Conservation (phyloP, 2,797 vertebrate species). For the Tachyglossus aculeatus region DNA sequence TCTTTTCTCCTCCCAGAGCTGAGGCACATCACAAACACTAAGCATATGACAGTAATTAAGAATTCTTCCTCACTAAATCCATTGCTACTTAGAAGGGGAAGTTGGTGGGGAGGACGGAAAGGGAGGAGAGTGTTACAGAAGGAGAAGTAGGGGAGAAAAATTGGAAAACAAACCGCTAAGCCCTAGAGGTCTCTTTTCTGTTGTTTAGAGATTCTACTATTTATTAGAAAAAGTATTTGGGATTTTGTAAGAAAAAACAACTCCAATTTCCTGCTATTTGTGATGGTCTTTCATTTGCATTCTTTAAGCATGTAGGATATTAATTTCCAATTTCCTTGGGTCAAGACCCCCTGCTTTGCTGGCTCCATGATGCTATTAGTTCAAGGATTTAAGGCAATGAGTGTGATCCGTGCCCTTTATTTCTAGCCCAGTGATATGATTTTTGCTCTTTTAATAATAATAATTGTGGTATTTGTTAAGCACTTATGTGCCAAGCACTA, state of each 20-base stretch:
- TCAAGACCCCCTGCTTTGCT: not conserved
- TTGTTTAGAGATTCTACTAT: slow-evolving; percentile 16
- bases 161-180: slow-evolving; percentile 30
- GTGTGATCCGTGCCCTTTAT: not conserved
- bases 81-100: slow-evolving; percentile 3
- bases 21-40: not conserved
- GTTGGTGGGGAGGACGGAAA: not conserved
- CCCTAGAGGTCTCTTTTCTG: slow-evolving; percentile 12
- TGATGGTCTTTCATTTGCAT: slow-evolving; percentile 29
- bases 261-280: slow-evolving; percentile 19
- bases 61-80: slow-evolving; percentile 18
- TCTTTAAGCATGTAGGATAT: slow-evolving; percentile 38
- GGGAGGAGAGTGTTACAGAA: not conserved
- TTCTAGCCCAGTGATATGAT: not conserved
- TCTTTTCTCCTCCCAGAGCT: not conserved
- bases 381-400: not conserved
- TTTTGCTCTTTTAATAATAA: too few species aligned
- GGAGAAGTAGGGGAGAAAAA: too few species aligned
- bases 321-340: slow-evolving; percentile 3
- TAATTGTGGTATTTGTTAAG: too few species aligned
- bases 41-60: slow-evolving; percentile 11
- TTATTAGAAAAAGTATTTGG: slow-evolving; percentile 18
- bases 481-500: too few species aligned
- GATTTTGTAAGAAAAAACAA: not conserved
- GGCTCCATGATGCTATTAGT: not conserved